Evolutionary conservation across 1,140 invertebrate species (phyloP), one percentile per base, ranked within the genome.

Genomic region (Atta colombica): DNA sequence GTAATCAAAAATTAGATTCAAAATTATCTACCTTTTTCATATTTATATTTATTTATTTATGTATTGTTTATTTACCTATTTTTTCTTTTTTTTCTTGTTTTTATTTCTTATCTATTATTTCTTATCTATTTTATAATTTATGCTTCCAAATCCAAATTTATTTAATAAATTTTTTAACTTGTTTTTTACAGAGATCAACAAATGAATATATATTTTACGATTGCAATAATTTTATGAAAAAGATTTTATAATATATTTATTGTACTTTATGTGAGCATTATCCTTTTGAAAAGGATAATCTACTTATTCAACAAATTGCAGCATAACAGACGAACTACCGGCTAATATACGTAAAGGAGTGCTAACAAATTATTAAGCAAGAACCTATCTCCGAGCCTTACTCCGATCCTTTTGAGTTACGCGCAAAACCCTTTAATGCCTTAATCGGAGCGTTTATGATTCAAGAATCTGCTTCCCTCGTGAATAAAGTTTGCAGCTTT

Each of bases 401-500:
- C 39, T 55, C 55, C 39, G 80, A 84, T 84, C 80, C 80, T 75
- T 75, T 84, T 61, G 45, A 84, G 58, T 49, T 74, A 61, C 69
- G 69, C 80, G 80, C 45, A 49, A 74, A 84, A 84, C 39, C 69
- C 80, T 84, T 84, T 61, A 84, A 49, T 28, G 55, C 45, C 39
- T 84, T 84, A 84, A 74, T 84, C 80, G 80, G 72, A 58, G 69
- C 80, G 80, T 84, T 84, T 69, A 84, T 84, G 80, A 71, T 88
- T 86, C 77, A 66, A 21, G 69, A 84, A 61, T 53, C 14, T n/a
- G 28, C 31, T 31, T 18, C 77, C 55, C 35, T 72, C 86, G 66
- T 78, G 84, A 88, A 88, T 87, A 88, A 87, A 85, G 87, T 88
- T 88, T 74, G 74, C 28, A 61, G 51, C 51, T 77, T 84, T 68